Evolutionary conservation across 2,888 invertebrate species (phyloP), one percentile per base, ranked within the genome.

Genomic region (Masnerella sp.): DNA sequence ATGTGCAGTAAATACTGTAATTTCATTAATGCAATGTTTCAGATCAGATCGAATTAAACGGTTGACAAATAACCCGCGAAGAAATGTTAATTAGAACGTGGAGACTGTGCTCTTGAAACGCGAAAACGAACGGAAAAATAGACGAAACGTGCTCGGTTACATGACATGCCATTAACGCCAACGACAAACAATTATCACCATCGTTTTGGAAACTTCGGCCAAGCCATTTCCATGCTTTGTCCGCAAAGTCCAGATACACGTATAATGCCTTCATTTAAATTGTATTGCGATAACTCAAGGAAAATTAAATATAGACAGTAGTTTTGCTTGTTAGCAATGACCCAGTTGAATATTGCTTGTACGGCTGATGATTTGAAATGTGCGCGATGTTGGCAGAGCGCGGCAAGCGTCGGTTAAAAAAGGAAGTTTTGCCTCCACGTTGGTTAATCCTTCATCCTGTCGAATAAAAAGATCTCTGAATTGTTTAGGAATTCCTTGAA

Each of bases 321-420:
- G 78, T 80, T 79, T 78, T 80, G 81, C 82, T 80, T 77, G 82
- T 80, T 82, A 84, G 84, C 83, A 83, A 83, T 84, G 84, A 84
- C 84, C 84, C 74, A 84, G 82, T 84, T 84, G 80, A 79, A 68
- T 65, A 74, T 74, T 73, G 76, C 78, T 79, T 78, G 74, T 78
- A 79, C 76, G 81, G 81, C 64, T 78, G 74, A 79, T 76, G 75
- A 78, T 78, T 61, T 77, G 77, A 78, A 77, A 78, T 76, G 71
- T 76, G 64, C 47, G 62, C 64, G 49, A 62, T 45, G 70, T 49
- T 65, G 75, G 67, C 73, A 73, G 67, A 73, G 42, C 58, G 42
- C 47, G 58, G 45, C 49, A n/a, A 43, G 47, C 38, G 25, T 22
- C 40, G 40, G 18, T 58, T 67, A 42, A 67, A 65, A 72, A 72